Evolutionary conservation across 2,113 vertebrate genomes (phyloP).

Genomic region (Actenoides hombroni): DNA sequence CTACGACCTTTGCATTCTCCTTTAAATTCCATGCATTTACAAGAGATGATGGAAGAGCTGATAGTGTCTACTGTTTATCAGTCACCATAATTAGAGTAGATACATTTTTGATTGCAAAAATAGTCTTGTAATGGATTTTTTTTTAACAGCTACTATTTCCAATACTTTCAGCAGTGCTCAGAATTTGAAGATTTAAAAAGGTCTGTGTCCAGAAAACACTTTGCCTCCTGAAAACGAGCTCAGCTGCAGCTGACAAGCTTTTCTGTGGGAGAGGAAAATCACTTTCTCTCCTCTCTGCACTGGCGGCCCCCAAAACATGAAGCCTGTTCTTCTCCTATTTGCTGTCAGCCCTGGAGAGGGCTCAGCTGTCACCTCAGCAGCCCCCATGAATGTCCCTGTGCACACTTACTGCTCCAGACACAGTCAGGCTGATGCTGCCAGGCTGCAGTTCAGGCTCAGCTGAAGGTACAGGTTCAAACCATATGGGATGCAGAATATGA

Average conservation of each 20-base stretch:
- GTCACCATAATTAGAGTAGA: not conserved
- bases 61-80: not conserved
- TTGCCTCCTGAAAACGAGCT: not conserved
- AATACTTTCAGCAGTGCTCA: not conserved
- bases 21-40: conserved; percentile 18
- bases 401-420: fast-evolving
- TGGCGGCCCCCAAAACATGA: not conserved
- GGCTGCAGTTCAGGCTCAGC: not conserved
- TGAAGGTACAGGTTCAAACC: not conserved
- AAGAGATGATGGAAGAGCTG: not conserved
- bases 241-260: not conserved
- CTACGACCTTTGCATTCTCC: not conserved
- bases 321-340: not conserved
- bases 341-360: not conserved
- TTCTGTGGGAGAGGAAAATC: not conserved
- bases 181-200: not conserved
- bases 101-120: not conserved
- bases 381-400: not conserved
- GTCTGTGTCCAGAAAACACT: not conserved
- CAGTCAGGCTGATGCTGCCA: not conserved
- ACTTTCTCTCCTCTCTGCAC: not conserved
- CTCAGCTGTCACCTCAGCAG: not conserved
- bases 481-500: not conserved
- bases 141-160: not conserved
- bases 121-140: not conserved